Percentiles rank a stretch among this genome's conserved stretches.
Evolutionary conservation across 2,888 invertebrate genomes (phyloP).

Genomic region (Hyppa rectilinea): DNA sequence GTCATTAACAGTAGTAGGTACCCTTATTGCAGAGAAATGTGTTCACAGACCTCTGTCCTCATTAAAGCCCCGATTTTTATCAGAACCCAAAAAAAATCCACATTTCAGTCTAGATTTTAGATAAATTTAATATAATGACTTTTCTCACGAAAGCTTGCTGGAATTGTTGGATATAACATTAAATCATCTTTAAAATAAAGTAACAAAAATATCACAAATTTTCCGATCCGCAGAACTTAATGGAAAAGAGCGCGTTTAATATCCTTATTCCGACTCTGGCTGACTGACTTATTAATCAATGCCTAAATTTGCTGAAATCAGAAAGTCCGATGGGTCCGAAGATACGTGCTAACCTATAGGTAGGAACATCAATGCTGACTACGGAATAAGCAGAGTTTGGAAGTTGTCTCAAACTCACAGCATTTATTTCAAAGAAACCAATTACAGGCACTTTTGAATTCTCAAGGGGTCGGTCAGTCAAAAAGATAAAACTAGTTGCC

Average conservation of each 20-base stretch:
- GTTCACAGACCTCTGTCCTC: conserved; percentile 24
- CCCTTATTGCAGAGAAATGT: conserved; percentile 16
- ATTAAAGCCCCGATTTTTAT: conserved; percentile 36
- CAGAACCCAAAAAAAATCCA: conserved; percentile 2
- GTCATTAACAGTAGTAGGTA: conserved; percentile 22
- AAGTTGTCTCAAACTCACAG: conserved; percentile 2
- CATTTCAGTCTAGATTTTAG: conserved; percentile 28
- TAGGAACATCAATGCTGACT: not conserved
- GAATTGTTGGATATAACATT: conserved; percentile 5
- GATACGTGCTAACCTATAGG: not conserved
- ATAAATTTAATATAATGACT: conserved; percentile 41
- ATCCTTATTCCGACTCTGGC: not conserved
- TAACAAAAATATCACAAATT: conserved; percentile 11
- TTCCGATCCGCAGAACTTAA: not conserved
- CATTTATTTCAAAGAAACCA: too few species aligned
- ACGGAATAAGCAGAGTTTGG: conserved; percentile 1
- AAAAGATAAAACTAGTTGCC: too few species aligned
- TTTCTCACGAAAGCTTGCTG: conserved; percentile 11
- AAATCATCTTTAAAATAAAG: conserved; percentile 19
- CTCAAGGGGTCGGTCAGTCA: too few species aligned
- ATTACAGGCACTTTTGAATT: too few species aligned
- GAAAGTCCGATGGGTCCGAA: not conserved
- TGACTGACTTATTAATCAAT: conserved; percentile 5
- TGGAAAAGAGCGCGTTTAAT: not conserved
- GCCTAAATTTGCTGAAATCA: not conserved